A percentile compares a stretch with the other conserved stretches of the same genome.
Evolutionary conservation across 37 sponge, comb jelly and placozoan genomes (phyloP).

Genomic region (Theonella swinhoei): DNA sequence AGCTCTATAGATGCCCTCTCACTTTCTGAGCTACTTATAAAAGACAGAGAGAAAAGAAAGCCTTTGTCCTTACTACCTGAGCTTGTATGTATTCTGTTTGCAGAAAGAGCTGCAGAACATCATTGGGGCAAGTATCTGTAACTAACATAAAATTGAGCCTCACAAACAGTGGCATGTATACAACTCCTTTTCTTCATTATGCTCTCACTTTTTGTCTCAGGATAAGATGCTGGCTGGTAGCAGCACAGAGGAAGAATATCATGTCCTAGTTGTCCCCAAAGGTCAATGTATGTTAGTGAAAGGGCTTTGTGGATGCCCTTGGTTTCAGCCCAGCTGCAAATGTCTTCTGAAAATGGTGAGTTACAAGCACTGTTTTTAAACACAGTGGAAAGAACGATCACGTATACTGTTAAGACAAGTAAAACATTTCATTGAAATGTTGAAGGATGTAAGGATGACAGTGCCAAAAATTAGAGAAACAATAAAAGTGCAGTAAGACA

Average conservation of each 20-base stretch:
- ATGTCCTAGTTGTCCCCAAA: too few relatives aligned
- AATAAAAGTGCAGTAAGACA: too few relatives aligned
- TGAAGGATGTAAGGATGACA: too few relatives aligned
- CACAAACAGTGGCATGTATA: neutral
- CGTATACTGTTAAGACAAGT: too few relatives aligned
- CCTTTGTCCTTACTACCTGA: slow-evolving; percentile 26
- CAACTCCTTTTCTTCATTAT: neutral
- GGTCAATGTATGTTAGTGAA: neutral
- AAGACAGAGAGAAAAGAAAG: neutral
- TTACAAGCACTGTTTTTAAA: too few relatives aligned
- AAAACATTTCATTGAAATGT: too few relatives aligned
- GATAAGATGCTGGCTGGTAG: neutral
- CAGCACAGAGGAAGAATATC: too few relatives aligned
- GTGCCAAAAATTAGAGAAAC: too few relatives aligned
- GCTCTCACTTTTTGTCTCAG: neutral
- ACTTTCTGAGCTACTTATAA: slow-evolving; percentile 4
- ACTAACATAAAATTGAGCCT: neutral
- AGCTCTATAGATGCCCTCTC: slow-evolving; percentile 2
- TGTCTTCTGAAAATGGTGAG: too few relatives aligned
- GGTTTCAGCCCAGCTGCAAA: neutral
- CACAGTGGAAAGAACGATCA: too few relatives aligned
- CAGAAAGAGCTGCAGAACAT: slow-evolving; percentile 22
- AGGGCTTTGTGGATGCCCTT: neutral
- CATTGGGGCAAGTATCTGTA: neutral
- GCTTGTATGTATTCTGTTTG: slow-evolving; percentile 8